These are phyloP conservation scores for Eupithecia tripunctaria DNA, from an alignment of 2,888 invertebrate genomes.

Conservation along the genomic window DNA sequence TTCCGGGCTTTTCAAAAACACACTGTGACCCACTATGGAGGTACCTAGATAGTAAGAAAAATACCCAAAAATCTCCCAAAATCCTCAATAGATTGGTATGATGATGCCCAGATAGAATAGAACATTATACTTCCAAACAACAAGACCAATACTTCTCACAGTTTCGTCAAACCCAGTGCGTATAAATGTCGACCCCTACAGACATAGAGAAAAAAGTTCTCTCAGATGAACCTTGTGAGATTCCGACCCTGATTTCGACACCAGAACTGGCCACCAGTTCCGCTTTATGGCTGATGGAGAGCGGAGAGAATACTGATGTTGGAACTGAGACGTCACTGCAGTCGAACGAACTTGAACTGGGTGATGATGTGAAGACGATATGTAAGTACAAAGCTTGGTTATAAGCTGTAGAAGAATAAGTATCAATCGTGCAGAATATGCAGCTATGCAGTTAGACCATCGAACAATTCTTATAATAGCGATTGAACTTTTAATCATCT, in stretches of 20 bases:
- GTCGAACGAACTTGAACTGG: not conserved
- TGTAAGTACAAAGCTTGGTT: conserved; percentile 15
- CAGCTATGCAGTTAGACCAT: too few species aligned
- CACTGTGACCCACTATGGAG: not conserved
- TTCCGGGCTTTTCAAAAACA: not conserved
- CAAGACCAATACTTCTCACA: not conserved
- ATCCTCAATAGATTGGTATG: not conserved
- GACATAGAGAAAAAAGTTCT: not conserved
- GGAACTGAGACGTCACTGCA: not conserved
- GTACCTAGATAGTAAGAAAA: not conserved
- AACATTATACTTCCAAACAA: not conserved
- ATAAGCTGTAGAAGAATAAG: not conserved
- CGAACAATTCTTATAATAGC: too few species aligned
- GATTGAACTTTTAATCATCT: too few species aligned
- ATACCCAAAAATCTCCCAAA: not conserved
- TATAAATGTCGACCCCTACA: not conserved
- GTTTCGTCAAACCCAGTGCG: not conserved
- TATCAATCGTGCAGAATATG: not conserved
- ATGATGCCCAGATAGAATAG: not conserved
- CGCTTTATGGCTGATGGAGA: conserved; percentile 2
- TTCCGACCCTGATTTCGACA: not conserved
- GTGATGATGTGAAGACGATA: conserved; percentile 7
- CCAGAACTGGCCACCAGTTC: not conserved
- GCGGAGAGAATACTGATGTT: conserved; percentile 17
- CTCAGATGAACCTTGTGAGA: conserved; percentile 3